A percentile compares a stretch with the other conserved stretches of the same genome.
Conservation (phyloP, 2,888 invertebrate genomes). For the Nesidiocoris tenuis region DNA sequence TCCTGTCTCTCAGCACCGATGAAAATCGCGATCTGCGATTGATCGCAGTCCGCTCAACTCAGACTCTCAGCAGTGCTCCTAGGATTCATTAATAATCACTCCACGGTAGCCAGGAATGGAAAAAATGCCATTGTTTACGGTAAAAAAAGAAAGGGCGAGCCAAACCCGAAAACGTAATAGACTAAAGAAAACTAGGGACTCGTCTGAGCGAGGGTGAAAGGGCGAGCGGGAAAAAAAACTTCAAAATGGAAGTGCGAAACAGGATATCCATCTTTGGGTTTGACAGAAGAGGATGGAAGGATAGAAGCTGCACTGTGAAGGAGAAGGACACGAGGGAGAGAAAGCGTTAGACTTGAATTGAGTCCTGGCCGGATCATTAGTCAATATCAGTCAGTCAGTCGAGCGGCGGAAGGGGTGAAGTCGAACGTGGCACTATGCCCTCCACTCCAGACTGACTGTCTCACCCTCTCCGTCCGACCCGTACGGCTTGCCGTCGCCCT, state of each 20-base stretch:
- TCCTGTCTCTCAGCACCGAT: no score
- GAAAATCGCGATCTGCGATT: no score
- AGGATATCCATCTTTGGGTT: constrained; percentile 48
- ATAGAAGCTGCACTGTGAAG: not conserved
- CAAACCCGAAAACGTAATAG: not conserved
- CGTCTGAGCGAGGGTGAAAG: not conserved
- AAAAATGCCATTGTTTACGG: not conserved
- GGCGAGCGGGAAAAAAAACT: constrained; percentile 39
- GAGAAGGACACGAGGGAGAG: constrained; percentile 34
- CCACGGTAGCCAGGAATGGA: not conserved
- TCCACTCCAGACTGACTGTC: not conserved
- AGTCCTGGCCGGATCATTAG: constrained; percentile 47
- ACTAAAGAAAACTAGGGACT: not conserved
- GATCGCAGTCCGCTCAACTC: no score
- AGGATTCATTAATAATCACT: not conserved
- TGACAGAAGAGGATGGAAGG: constrained; percentile 20
- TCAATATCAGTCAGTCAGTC: constrained; percentile 47
- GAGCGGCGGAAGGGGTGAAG: constrained; percentile 24
- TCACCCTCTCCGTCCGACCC: not conserved
- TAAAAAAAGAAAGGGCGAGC: not conserved
- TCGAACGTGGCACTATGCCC: constrained; percentile 15
- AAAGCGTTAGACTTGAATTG: constrained; percentile 45
- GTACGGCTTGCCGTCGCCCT: not conserved
- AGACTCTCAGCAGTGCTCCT: no score
- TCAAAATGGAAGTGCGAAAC: constrained; percentile 47